Base-by-base conservation (phyloP, 2,113 vertebrate genomes). In the Myotis brandtii region DNA sequence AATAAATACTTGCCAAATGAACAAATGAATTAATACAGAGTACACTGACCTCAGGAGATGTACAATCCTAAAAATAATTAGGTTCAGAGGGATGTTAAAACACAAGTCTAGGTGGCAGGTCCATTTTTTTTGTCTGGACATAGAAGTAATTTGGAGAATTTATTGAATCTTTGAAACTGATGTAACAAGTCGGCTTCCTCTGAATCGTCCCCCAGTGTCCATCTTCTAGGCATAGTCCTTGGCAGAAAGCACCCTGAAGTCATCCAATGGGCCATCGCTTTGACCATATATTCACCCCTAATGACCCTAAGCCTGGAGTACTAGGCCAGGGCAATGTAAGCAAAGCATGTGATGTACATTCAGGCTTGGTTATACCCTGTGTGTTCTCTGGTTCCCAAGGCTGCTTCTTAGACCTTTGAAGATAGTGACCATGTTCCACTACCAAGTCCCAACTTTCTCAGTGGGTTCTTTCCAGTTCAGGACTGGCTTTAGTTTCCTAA, bases 21-120 rank as follows among this genome's bases (percentile, higher is more conserved):
- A 93, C 66, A 90, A 92, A 92, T 93, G 94, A 80, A 90, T 66
- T 64, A 92, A 93, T 70, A 77, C 11, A 32, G 85, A 89, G 50
- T 40, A 70, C 20, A 16, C 30, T 37, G 89, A 96, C 96, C 94
- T 95, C 91, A 83, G 91, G 91, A 94, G 94, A 96, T 88, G 70
- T 46, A 94, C 21, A 48, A 56, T 80, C 59, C 91, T 94, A 96
- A 91, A 97, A 93, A 97, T 96, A 95, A 97, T 80, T 95, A 96
- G 54, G 77, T 86, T 96, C 94, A 40, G 95, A 95, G 96, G 92
- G 77, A 50, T 91, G 70, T 84, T 17, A 82, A 95, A 95, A 95
- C 56, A 75, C 70, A 59, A 34, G 69, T 76, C 95, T 95, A 97
- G 97, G 97, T 95, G 97, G 97, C 91, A 86, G 95, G 64, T 25